Conservation (phyloP, 2,113 vertebrate genomes). For the Rhineura floridana region DNA sequence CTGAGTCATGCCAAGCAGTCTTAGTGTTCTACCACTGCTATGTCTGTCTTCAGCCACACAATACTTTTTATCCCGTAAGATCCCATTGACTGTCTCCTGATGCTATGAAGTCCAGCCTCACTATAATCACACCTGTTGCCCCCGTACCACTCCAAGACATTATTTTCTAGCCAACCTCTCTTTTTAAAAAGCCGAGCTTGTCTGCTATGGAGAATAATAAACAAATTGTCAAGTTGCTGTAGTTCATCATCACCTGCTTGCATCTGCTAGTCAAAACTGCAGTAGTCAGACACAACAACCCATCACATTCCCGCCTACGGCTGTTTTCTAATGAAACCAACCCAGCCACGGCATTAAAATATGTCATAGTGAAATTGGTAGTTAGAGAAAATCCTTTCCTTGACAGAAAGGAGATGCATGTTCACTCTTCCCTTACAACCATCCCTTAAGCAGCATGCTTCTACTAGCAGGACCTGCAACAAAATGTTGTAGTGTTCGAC, state of each 20-base stretch:
- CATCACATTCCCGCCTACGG: constrained; percentile 13
- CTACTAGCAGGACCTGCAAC: not conserved
- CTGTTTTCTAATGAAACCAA: constrained; percentile 26
- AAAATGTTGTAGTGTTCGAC: not conserved
- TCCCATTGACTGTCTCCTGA: not conserved
- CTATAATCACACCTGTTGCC: not conserved
- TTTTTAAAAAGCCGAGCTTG: constrained; percentile 13
- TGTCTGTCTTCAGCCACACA: not conserved
- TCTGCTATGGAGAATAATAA: constrained; percentile 21
- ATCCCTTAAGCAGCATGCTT: not conserved
- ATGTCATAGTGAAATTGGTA: not conserved
- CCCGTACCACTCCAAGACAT: not conserved
- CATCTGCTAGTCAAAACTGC: not conserved
- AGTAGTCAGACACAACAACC: not conserved
- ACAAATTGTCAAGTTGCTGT: constrained; percentile 25
- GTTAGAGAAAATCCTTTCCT: constrained; percentile 10
- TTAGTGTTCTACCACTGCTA: not conserved
- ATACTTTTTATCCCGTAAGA: not conserved
- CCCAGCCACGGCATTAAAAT: constrained; percentile 19
- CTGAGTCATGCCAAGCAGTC: not conserved
- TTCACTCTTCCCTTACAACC: not conserved
- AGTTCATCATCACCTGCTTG: constrained; percentile 1
- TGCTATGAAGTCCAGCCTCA: not conserved
- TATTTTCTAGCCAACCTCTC: not conserved
- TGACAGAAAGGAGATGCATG: constrained; percentile 1